phyloP scores from a whole-genome alignment of 1,140 invertebrate species.

The Calephelis virginiensis region DNA sequence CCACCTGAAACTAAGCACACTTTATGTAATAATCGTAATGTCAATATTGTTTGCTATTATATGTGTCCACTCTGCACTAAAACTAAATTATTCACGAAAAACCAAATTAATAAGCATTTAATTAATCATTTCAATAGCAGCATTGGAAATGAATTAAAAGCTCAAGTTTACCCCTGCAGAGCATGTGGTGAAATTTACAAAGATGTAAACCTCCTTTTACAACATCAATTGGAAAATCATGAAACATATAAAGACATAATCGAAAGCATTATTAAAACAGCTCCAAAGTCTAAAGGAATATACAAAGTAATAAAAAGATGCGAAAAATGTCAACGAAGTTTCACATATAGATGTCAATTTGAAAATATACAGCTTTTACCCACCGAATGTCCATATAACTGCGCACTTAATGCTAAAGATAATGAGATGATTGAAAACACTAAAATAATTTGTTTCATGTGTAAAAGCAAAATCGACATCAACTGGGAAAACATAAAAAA shows the following conservation, averaged over 20 bases:
- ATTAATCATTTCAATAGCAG: constrained; percentile 38
- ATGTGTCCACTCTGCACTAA: constrained; percentile 61
- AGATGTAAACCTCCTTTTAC: constrained; percentile 40
- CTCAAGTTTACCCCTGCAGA: constrained; percentile 57
- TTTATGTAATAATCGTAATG: constrained; percentile 19
- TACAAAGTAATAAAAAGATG: constrained; percentile 53
- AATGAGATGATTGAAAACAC: constrained; percentile 21
- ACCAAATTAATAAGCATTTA: constrained; percentile 52
- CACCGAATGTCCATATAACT: constrained; percentile 52
- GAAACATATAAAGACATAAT: constrained; percentile 25
- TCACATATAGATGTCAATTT: constrained; percentile 49
- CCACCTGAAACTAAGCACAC: constrained; percentile 19
- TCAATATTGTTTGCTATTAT: constrained; percentile 37
- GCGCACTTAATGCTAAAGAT: constrained; percentile 25
- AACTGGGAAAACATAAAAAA: constrained; percentile 56
- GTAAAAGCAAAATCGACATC: constrained; percentile 46
- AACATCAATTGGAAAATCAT: constrained; percentile 51
- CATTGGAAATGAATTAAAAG: constrained; percentile 18
- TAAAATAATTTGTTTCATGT: constrained; percentile 51
- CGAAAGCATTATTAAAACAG: constrained; percentile 25
- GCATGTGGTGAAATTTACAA: constrained; percentile 46
- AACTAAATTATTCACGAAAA: constrained; percentile 42
- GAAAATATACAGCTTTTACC: constrained; percentile 43
- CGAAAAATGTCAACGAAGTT: constrained; percentile 50
- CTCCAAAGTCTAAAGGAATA: constrained; percentile 34